Evolutionary conservation across 2,113 vertebrate species (phyloP).

Genomic region (Maylandia zebra): DNA sequence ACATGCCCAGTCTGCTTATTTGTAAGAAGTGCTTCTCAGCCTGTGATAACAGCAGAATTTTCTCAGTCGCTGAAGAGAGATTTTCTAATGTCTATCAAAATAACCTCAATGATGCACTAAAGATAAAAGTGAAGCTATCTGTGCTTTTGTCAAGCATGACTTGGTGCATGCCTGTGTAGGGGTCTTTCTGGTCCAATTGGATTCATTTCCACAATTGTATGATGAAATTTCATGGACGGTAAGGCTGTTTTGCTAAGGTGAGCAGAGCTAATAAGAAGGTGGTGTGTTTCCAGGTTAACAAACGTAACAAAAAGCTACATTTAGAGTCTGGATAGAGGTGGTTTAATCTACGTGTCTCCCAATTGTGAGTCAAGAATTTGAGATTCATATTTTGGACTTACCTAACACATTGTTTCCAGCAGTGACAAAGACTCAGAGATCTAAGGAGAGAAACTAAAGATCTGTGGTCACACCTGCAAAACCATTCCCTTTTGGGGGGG

Average conservation of each 20-base stretch:
- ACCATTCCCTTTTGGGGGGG: neutral
- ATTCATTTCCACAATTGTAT: neutral
- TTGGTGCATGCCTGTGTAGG: neutral
- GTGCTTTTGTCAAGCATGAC: neutral
- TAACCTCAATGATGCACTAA: accelerated
- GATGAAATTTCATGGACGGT: neutral
- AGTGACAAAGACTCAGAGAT: neutral
- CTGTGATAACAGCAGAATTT: neutral
- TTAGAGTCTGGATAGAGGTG: neutral
- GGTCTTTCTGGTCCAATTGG: neutral
- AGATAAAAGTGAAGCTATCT: neutral
- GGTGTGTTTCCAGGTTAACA: neutral
- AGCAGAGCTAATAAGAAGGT: neutral
- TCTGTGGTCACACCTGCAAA: neutral
- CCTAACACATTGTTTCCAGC: neutral
- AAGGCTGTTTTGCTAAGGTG: neutral
- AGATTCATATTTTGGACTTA: neutral
- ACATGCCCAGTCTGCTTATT: neutral
- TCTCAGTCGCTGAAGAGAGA: neutral
- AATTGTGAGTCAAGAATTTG: neutral
- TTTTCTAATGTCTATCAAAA: neutral
- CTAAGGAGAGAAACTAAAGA: neutral
- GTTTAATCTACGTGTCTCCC: neutral
- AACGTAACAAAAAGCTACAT: neutral
- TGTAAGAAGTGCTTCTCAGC: neutral